Evolutionary conservation across 2,797 vertebrate genomes (phyloP).

Genomic region (Notoglanidium macrostoma): DNA sequence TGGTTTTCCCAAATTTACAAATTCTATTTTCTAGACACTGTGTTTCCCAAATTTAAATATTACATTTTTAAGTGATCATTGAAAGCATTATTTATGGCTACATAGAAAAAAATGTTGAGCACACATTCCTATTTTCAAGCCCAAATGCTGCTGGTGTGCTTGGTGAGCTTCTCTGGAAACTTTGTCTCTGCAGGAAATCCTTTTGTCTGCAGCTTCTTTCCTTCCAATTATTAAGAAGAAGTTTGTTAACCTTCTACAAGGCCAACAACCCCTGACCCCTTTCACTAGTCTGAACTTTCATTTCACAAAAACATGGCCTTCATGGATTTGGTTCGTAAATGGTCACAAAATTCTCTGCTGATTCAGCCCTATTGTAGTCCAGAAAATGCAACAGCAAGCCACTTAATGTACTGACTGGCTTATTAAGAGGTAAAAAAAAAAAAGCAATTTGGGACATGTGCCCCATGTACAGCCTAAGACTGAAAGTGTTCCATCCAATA

Average conservation of each 20-base stretch:
- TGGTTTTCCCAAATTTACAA: slow-evolving; percentile 71
- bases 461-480: not conserved
- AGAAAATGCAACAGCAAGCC: not conserved
- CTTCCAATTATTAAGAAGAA: slow-evolving; percentile 76
- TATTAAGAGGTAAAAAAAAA: not conserved
- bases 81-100: slow-evolving; percentile 80
- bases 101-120: slow-evolving; percentile 67
- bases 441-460: not conserved
- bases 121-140: not conserved
- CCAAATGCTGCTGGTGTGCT: slow-evolving; percentile 70
- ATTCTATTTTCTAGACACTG: not conserved
- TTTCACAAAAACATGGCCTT: not conserved
- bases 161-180: slow-evolving; percentile 71
- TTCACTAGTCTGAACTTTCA: slow-evolving; percentile 72
- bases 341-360: slow-evolving; percentile 68
- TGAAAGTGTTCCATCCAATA: slow-evolving; percentile 39
- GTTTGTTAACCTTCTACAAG: slow-evolving; percentile 78
- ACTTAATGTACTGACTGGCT: slow-evolving; percentile 1
- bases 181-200: slow-evolving; percentile 70
- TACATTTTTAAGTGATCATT: slow-evolving; percentile 73
- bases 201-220: slow-evolving; percentile 76
- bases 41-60: slow-evolving; percentile 66
- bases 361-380: slow-evolving; percentile 59
- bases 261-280: slow-evolving; percentile 66
- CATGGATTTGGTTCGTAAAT: slow-evolving; percentile 65